Evolutionary conservation across 2,113 vertebrate species (phyloP).

Genomic region (Etheostoma spectabile): DNA sequence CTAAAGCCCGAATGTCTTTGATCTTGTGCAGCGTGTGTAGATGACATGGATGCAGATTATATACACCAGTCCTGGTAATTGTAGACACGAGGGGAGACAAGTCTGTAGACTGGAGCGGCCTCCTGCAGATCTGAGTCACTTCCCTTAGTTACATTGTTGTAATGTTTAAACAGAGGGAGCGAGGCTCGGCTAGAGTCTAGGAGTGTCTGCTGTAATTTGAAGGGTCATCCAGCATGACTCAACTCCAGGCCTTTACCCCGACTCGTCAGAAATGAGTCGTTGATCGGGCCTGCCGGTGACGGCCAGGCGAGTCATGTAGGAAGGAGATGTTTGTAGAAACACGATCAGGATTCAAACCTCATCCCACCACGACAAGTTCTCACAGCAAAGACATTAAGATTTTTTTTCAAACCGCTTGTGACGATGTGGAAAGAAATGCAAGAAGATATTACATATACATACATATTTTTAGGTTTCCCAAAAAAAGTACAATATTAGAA

Average conservation of each 20-base stretch:
- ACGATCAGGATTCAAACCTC: background rate
- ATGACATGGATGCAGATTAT: constrained; percentile 11
- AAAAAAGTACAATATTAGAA: background rate
- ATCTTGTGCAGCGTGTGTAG: background rate
- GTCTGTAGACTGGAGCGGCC: background rate
- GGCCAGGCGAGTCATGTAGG: background rate
- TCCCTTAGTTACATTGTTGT: constrained; percentile 67
- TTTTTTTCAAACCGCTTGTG: background rate
- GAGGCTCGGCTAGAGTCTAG: background rate
- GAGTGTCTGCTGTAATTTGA: constrained; percentile 22
- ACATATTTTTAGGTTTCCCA: background rate
- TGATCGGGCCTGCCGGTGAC: background rate
- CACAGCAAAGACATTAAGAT: background rate
- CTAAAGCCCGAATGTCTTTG: constrained; percentile 8
- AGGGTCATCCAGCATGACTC: constrained; percentile 46
- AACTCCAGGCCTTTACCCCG: background rate
- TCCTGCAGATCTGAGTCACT: constrained; percentile 69
- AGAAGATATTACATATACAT: background rate
- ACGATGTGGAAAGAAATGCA: background rate
- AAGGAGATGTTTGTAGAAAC: background rate
- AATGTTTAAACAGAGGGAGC: constrained; percentile 33
- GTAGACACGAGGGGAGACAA: constrained; percentile 12
- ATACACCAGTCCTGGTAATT: constrained; percentile 38
- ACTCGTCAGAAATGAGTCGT: constrained; percentile 58
- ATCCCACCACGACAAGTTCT: background rate